Conservation (phyloP, 2,888 invertebrate species). For the Drosophila atripex region DNA sequence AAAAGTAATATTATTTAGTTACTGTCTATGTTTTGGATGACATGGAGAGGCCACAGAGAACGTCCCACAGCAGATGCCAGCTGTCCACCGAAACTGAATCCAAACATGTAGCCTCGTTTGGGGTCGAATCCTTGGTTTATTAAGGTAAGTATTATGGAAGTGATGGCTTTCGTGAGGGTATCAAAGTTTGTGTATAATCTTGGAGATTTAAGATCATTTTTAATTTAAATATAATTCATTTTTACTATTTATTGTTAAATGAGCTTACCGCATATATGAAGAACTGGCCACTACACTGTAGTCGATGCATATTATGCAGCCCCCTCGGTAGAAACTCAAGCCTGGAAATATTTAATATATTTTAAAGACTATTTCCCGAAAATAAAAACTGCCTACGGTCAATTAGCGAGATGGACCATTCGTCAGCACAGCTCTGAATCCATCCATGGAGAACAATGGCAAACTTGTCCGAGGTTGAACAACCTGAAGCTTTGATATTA, state of each 20-base stretch:
- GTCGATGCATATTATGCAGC: constrained; percentile 82
- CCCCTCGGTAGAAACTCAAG: constrained; percentile 78
- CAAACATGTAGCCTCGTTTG: constrained; percentile 79
- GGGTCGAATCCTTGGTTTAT: constrained; percentile 76
- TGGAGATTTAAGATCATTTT: too few relatives aligned
- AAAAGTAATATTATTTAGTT: constrained; percentile 14
- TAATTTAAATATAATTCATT: too few relatives aligned
- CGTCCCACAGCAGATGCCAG: constrained; percentile 80
- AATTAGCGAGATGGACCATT: constrained; percentile 77
- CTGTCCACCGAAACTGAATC: constrained; percentile 83
- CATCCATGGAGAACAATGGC: constrained; percentile 82
- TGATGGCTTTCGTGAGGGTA: constrained; percentile 68
- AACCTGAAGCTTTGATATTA: constrained; percentile 58
- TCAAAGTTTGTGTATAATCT: constrained; percentile 75
- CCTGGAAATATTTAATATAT: constrained; percentile 73
- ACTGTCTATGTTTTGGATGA: constrained; percentile 82
- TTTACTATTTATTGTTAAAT: background rate
- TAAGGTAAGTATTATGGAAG: constrained; percentile 63
- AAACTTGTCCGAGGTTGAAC: constrained; percentile 75
- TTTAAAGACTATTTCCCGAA: too few relatives aligned
- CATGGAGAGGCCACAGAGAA: constrained; percentile 59
- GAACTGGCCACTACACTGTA: constrained; percentile 76
- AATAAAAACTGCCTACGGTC: constrained; percentile 72
- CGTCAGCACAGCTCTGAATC: constrained; percentile 79
- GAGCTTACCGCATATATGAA: constrained; percentile 74